These are phyloP conservation scores for Cataglyphis hispanica DNA, from an alignment of 1,140 invertebrate species.

Conservation along the genomic window DNA sequence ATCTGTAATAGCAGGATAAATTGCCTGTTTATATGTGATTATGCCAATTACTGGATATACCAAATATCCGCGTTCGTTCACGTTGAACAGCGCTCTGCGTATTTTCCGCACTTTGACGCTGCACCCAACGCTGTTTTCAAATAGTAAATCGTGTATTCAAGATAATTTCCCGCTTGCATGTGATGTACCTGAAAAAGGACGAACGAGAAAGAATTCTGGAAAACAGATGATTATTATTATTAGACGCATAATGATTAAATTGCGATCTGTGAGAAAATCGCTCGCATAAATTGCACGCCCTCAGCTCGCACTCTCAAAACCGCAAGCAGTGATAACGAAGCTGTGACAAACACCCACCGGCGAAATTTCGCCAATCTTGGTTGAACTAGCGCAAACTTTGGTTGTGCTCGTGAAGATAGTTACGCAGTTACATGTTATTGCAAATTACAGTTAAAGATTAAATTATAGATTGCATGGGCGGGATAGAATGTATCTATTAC, in stretches of 20 bases:
- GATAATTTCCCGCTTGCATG: constrained; percentile 59
- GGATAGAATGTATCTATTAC: constrained; percentile 31
- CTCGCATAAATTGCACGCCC: constrained; percentile 3
- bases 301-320: constrained; percentile 44
- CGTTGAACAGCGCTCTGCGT: constrained; percentile 53
- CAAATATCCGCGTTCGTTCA: constrained; percentile 49
- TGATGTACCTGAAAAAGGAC: constrained; percentile 17
- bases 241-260: constrained; percentile 34
- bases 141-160: background rate
- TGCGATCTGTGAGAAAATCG: background rate
- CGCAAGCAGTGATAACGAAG: constrained; percentile 31
- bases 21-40: constrained; percentile 69
- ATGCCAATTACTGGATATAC: constrained; percentile 74
- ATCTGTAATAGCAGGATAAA: constrained; percentile 73
- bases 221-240: constrained; percentile 52
- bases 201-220: constrained; percentile 38
- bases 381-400: constrained; percentile 25
- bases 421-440: constrained; percentile 23
- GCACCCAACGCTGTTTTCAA: background rate
- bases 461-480: constrained; percentile 40
- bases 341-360: constrained; percentile 31
- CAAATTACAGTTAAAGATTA: constrained; percentile 47
- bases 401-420: constrained; percentile 9
- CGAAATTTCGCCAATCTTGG: constrained; percentile 53
- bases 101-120: constrained; percentile 16